Base-by-base conservation (phyloP, 2,888 invertebrate genomes). In the Nycteola revayana region DNA sequence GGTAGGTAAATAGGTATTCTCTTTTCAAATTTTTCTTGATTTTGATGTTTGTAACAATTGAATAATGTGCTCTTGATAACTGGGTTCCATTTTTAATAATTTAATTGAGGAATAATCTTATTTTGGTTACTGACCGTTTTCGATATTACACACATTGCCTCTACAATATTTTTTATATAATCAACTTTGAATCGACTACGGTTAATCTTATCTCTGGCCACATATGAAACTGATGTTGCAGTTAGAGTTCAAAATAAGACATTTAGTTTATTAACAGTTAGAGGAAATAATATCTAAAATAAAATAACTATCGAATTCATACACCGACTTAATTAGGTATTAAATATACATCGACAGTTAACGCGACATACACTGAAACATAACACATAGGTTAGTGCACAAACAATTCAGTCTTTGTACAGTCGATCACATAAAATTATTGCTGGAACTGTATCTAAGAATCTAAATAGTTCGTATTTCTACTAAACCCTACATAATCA, bases 361-460 rank as follows among this genome's bases (percentile, higher is more conserved):
- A 28, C 22, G 51, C 45, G 48, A 49, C 49, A 60, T 43, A 60
- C 60, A 58, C 54, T 47, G 44, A 58, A 60, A 67, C 57, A 49
- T 44, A 45, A 45, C 51, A 60, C 51, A 66, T 62, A 55, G 34
- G 37, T 69, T 71, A 70, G 74, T 75, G 75, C 77, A 78, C 75
- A 76, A 69, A 75, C 49, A 65, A 70, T 66, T 85, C 84, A 85
- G 84, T 85, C 84, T 84, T 84, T 75, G 66, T 73, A 79, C 75
- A 80, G 79, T 81, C 79, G 47, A 82, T 82, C 78, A 84, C 82
- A 81, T 75, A 66, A 74, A 73, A 69, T 83, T 84, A 85, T 85
- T 83, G 83, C 83, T 83, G 82, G 51, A 66, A 70, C 66, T 66
- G 73, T 70, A 56, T 60, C 58, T 63, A 63, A 31, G 33, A 33